Base-by-base conservation (phyloP, 1,140 invertebrate species). In the Maniola jurtina region DNA sequence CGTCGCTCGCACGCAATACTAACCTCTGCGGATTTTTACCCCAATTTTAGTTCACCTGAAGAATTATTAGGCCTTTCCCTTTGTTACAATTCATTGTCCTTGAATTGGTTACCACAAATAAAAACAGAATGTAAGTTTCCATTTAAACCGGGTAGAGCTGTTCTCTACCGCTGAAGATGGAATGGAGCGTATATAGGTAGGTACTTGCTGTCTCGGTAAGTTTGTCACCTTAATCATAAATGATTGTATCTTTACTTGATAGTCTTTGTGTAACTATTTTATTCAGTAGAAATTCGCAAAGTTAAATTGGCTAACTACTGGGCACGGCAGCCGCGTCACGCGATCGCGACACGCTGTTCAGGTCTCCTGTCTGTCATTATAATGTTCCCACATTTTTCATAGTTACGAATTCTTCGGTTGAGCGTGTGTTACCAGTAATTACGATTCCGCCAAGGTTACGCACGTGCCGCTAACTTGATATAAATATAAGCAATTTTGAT, bases 301-400 rank as follows among this genome's bases (percentile, higher is more conserved):
- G 80, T 63, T 75, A 73, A 86, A 79, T 74, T 77, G 75, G 76
- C 77, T 77, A 79, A 80, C 79, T 58, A 72, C 81, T 81, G 83
- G 84, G 86, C 83, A 86, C 83, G 86, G 81, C 84, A 68, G 58
- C 13, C 64, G 57, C 68, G 77, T 77, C 86, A 88, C 86, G 86
- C 86, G 64, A 88, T 64, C 75, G 66, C 71, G 69, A 75, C 81
- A 81, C 74, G 72, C 63, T 48, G 54, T 65, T 65, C 40, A 61
- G 48, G 56, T 42, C 54, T 55, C 15, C 33, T 13, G n/a, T 34
- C 50, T 34, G 13, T 55, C 15, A 55, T 34, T 55, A 34, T 55
- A 34, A 50, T 50, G n/a, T 3, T 50, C 13, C 13, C 13, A 52
- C 11, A 25, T 25, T 16, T 16, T 52, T 52, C 16, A 6, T 25